These are phyloP conservation scores for Pyrgilauda ruficollis DNA, from an alignment of 2,113 vertebrate genomes.

Conservation along the genomic window DNA sequence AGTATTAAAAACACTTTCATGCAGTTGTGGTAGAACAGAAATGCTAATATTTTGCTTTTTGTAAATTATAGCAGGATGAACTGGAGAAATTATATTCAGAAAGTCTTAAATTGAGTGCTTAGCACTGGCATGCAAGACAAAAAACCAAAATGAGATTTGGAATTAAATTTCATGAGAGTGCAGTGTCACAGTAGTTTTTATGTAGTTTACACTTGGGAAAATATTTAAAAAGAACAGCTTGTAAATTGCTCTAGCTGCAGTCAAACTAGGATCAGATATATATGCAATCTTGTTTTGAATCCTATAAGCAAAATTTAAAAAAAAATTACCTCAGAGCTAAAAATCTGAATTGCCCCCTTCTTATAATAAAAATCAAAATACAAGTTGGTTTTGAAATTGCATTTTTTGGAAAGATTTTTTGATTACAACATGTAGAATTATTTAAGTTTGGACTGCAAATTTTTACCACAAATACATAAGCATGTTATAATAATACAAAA, in stretches of 20 bases:
- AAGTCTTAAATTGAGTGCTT: neutral
- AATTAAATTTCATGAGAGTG: neutral
- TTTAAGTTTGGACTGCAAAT: neutral
- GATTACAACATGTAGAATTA: neutral
- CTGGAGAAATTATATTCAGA: neutral
- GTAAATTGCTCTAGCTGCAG: neutral
- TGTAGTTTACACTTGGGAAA: neutral
- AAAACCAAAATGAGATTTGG: neutral
- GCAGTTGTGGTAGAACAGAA: neutral
- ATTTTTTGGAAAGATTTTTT: neutral
- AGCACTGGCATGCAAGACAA: neutral
- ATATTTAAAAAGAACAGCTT: neutral
- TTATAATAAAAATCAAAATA: neutral
- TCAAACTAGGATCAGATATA: neutral
- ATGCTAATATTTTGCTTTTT: neutral
- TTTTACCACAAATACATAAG: neutral
- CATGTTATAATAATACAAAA: neutral
- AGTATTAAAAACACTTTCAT: neutral
- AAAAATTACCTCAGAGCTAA: neutral
- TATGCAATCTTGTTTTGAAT: neutral
- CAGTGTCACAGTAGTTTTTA: neutral
- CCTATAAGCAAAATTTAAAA: neutral
- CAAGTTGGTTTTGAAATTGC: neutral
- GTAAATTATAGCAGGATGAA: neutral
- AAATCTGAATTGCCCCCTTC: neutral